Percentiles rank a stretch among this genome's conserved stretches.
These are phyloP conservation scores for Timandra comae DNA, from an alignment of 2,888 invertebrate species.

Conservation along the genomic window DNA sequence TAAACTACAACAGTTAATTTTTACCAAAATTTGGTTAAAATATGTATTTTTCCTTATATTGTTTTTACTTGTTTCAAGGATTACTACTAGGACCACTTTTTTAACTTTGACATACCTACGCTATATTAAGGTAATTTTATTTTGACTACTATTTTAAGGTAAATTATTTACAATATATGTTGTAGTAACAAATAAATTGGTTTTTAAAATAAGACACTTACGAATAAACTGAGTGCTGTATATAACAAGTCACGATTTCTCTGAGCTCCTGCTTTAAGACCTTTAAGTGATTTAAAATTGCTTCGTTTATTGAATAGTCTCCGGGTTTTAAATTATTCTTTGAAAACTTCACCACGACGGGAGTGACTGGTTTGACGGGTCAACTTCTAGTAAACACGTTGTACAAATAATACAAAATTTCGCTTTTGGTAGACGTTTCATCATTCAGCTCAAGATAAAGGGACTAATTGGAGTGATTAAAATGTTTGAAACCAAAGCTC, in stretches of 20 bases:
- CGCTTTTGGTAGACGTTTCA: too few species aligned
- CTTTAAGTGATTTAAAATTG: slow-evolving; percentile 6
- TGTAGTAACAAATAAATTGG: too few species aligned
- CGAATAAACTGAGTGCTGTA: background rate
- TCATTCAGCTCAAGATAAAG: too few species aligned
- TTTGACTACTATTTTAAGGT: too few species aligned
- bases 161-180: too few species aligned
- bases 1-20: background rate
- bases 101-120: too few species aligned
- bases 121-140: too few species aligned
- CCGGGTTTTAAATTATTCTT: background rate
- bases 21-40: background rate
- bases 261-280: background rate
- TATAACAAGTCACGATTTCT: background rate
- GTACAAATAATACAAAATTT: too few species aligned
- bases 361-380: slow-evolving; percentile 7
- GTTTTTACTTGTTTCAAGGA: background rate
- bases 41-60: background rate
- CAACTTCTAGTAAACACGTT: slow-evolving; percentile 5
- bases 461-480: too few species aligned
- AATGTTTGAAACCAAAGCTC: too few species aligned
- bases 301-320: slow-evolving; percentile 8
- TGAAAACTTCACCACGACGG: too few species aligned
- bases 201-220: background rate
- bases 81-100: slow-evolving; percentile 2